Conservation (phyloP, 64 coral and sea anemone genomes). For the Montipora efflorescens region DNA sequence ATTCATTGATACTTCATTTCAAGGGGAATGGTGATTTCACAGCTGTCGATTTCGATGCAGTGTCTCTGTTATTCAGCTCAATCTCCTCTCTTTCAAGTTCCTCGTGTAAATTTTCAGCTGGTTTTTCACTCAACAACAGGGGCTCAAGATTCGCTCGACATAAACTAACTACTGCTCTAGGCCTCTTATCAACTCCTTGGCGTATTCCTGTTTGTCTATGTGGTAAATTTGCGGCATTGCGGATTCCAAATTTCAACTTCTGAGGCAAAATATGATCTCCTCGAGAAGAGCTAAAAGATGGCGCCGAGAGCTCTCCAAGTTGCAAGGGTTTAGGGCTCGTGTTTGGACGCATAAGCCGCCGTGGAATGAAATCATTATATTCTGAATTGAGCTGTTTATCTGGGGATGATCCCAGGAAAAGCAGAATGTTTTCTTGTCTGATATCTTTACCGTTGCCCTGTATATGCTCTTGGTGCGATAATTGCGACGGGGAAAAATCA, state of each 20-base stretch:
- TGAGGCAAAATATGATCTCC: background rate
- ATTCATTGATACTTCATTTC: too few relatives aligned
- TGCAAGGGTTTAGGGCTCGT: background rate
- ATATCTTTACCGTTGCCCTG: background rate
- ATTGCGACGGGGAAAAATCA: background rate
- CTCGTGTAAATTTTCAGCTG: conserved; percentile 37
- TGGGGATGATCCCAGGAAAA: conserved; percentile 14
- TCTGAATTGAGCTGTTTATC: conserved; percentile 23
- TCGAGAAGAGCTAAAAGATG: background rate
- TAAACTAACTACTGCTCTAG: background rate
- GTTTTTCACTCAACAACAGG: conserved; percentile 5
- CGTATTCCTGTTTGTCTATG: background rate
- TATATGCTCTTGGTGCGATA: background rate
- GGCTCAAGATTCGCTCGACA: conserved; percentile 15
- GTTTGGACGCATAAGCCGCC: background rate
- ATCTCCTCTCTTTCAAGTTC: conserved; percentile 19
- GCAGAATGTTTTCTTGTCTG: background rate
- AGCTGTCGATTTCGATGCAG: background rate
- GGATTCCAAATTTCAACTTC: conserved; percentile 37
- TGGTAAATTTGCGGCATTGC: background rate
- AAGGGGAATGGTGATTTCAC: too few relatives aligned
- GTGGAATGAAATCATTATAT: conserved; percentile 4
- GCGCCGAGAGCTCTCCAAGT: background rate
- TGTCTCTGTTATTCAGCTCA: background rate
- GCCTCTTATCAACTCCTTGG: background rate